Percentiles rank a stretch among this genome's conserved stretches.
Evolutionary conservation across 2,888 invertebrate genomes (phyloP).

Genomic region (Blera fallax): DNA sequence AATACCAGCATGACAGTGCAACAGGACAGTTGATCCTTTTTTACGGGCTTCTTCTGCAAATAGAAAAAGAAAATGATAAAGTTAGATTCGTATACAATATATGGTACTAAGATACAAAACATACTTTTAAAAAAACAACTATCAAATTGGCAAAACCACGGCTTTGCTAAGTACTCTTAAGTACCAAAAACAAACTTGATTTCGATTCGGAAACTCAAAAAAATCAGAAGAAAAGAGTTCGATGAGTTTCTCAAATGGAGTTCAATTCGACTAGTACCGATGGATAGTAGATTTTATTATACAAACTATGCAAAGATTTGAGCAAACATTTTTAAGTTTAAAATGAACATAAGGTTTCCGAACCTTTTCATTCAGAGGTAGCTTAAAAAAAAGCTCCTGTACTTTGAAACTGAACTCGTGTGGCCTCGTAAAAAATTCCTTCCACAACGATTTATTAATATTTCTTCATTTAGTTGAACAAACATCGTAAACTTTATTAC

Average conservation of each 20-base stretch:
- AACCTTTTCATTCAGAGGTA: too few species aligned
- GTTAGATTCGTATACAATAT: not conserved
- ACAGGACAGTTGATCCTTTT: slow-evolving; percentile 85
- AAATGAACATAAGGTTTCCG: too few species aligned
- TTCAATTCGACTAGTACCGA: too few species aligned
- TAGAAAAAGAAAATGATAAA: slow-evolving; percentile 49
- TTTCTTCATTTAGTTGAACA: slow-evolving; percentile 20
- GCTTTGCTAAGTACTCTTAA: not conserved
- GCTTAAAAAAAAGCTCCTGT: not conserved
- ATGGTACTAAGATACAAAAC: not conserved
- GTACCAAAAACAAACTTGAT: too few species aligned
- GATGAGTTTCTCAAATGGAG: too few species aligned
- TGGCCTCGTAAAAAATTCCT: slow-evolving; percentile 25
- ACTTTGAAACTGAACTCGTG: slow-evolving; percentile 26
- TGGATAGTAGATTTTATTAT: too few species aligned
- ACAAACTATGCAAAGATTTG: too few species aligned
- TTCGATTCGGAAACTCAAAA: too few species aligned
- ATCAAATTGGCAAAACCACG: not conserved
- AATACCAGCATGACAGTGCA: slow-evolving; percentile 98
- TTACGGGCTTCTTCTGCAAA: slow-evolving; percentile 82
- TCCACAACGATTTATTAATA: not conserved
- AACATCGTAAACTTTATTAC: slow-evolving; percentile 34
- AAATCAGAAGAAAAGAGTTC: too few species aligned
- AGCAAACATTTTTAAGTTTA: too few species aligned
- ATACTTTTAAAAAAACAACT: not conserved